phyloP scores from a whole-genome alignment of 2,113 vertebrate genomes.

The Cryptoleucopteryx plumbea region DNA sequence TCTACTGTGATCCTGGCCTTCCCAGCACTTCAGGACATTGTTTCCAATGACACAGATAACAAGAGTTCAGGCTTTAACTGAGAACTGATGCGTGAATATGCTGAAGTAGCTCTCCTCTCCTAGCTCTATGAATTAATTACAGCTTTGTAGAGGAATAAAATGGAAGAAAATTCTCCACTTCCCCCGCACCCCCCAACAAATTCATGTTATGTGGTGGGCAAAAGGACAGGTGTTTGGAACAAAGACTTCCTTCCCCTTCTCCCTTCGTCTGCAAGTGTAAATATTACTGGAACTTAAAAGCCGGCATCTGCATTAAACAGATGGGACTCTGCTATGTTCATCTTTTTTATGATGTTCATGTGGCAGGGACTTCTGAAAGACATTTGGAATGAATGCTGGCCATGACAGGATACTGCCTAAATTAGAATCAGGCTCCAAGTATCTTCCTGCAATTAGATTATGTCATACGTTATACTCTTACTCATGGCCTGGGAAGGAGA shows the following conservation, averaged over 20 bases:
- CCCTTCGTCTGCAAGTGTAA: not conserved
- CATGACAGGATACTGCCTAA: slow-evolving; percentile 11
- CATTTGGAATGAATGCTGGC: not conserved
- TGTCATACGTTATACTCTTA: slow-evolving; percentile 17
- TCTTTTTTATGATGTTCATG: not conserved
- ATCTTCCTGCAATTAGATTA: slow-evolving; percentile 34
- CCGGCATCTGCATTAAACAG: not conserved
- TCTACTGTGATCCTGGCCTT: not conserved
- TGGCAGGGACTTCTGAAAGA: not conserved
- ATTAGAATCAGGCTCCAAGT: slow-evolving; percentile 36
- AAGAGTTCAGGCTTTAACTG: not conserved
- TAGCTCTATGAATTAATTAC: not conserved
- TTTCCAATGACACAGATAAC: not conserved
- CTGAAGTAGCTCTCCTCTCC: not conserved
- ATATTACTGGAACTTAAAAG: not conserved
- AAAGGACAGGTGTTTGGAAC: not conserved
- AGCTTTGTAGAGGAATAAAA: not conserved
- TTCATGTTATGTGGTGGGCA: not conserved
- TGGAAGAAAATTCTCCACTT: not conserved
- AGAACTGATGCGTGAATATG: not conserved
- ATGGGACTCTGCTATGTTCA: not conserved
- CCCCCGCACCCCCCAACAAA: not conserved
- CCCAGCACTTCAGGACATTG: not conserved
- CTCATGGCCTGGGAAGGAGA: slow-evolving; percentile 11
- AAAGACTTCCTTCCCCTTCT: not conserved